Evolutionary conservation across 64 coral and sea anemone genomes (phyloP).

Genomic region (Cladopsammia gracilis): DNA sequence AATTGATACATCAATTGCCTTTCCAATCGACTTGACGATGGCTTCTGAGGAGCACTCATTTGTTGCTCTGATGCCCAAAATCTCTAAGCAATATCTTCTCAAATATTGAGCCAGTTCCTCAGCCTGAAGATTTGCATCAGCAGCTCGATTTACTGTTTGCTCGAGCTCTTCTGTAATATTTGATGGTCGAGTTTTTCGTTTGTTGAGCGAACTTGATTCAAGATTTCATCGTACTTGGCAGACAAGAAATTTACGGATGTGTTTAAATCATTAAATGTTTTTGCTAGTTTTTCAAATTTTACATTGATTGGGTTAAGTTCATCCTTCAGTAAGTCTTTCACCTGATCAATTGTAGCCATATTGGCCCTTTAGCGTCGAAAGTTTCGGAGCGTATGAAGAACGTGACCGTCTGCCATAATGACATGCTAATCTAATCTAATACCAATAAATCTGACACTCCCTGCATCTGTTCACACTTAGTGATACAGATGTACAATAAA

Average conservation of each 20-base stretch:
- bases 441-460: neutral
- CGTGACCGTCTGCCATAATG: constrained; percentile 29
- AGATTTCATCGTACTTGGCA: constrained; percentile 25
- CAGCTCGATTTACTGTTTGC: constrained; percentile 11
- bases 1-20: constrained; percentile 62
- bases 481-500: neutral
- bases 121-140: neutral
- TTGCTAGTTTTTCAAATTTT: constrained; percentile 30
- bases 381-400: neutral
- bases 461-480: constrained; percentile 4
- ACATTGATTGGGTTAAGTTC: constrained; percentile 10
- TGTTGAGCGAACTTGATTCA: neutral
- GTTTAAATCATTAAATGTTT: constrained; percentile 8
- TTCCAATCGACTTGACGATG: constrained; percentile 37
- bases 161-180: neutral
- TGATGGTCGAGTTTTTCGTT: neutral
- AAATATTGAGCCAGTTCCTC: constrained; percentile 46
- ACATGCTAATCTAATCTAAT: too few relatives aligned
- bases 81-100: constrained; percentile 39
- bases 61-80: neutral
- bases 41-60: constrained; percentile 30
- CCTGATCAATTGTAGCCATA: constrained; percentile 31
- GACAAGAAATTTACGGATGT: constrained; percentile 9
- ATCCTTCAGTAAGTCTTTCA: neutral
- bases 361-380: neutral